Evolutionary conservation across 2,113 vertebrate species (phyloP).

Genomic region (Phrynocephalus versicolor): DNA sequence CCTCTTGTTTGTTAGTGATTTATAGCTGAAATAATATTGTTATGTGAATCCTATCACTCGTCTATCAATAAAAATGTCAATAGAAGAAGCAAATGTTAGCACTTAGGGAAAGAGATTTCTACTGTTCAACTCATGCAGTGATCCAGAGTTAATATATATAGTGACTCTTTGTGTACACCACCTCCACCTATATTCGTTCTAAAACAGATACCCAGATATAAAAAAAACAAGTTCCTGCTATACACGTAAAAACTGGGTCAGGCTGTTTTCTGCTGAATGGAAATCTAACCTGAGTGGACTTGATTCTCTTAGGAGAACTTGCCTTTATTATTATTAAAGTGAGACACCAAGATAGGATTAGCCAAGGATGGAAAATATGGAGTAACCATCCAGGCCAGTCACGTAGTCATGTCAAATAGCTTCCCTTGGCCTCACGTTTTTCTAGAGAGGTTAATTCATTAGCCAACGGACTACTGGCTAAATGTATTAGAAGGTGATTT

Average conservation of each 20-base stretch:
- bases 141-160: neutral
- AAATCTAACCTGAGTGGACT: neutral
- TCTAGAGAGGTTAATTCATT: neutral
- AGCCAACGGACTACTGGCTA: neutral
- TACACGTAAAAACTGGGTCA: neutral
- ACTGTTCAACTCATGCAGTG: neutral
- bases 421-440: neutral
- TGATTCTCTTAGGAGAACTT: neutral
- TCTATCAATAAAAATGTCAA: neutral
- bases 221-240: neutral
- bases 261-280: neutral
- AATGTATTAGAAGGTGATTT: neutral
- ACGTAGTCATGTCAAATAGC: neutral
- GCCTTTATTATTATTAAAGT: neutral
- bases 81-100: neutral
- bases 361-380: neutral
- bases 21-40: neutral
- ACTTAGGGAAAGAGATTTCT: neutral
- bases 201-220: too few relatives aligned
- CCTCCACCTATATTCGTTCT: neutral
- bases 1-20: neutral
- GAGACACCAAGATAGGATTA: neutral
- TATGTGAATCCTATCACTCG: neutral
- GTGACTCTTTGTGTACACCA: neutral
- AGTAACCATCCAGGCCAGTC: neutral